phyloP scores from a whole-genome alignment of 2,797 vertebrate species.

The Poecilia gillii region DNA sequence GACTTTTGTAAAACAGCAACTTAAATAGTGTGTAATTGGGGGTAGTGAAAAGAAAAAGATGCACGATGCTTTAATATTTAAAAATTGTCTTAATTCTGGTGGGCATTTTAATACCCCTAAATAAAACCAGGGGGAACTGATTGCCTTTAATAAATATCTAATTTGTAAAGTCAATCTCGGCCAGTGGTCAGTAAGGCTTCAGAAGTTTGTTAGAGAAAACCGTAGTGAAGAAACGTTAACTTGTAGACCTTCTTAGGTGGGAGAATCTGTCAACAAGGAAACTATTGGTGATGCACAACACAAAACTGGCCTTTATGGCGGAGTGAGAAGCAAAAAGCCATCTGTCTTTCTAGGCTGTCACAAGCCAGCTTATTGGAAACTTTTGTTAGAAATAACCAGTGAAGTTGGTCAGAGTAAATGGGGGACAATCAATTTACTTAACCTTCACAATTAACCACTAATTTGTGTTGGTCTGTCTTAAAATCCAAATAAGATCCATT shows the following conservation, averaged over 20 bases:
- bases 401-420: neutral
- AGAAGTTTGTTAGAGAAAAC: neutral
- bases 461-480: neutral
- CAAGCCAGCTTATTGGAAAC: neutral
- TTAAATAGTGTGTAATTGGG: too few relatives aligned
- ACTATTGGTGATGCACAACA: neutral
- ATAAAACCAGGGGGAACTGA: neutral
- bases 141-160: neutral
- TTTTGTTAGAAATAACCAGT: too few relatives aligned
- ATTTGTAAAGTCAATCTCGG: neutral
- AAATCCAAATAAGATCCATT: neutral
- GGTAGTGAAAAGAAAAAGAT: neutral
- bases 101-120: neutral
- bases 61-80: neutral
- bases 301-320: neutral
- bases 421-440: neutral
- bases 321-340: neutral
- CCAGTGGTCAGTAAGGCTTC: neutral
- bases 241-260: neutral
- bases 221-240: neutral
- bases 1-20: neutral
- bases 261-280: neutral
- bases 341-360: neutral
- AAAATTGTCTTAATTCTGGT: neutral
- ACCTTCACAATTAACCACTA: neutral